Conservation (phyloP, 2,113 vertebrate species). For the Calyptommatus sinebrachiatus region DNA sequence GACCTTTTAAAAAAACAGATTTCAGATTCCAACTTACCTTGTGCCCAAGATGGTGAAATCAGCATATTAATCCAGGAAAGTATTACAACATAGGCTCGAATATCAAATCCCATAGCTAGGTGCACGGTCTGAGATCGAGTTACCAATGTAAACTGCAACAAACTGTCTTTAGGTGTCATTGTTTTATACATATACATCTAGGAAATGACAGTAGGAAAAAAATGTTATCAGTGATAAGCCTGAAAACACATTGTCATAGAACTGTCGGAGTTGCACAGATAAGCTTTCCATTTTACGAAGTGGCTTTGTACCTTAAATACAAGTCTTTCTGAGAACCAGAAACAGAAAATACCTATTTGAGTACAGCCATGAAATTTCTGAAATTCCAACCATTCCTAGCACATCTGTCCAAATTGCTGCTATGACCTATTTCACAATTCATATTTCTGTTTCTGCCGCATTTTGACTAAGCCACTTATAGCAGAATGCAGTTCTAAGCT, state of each 20-base stretch:
- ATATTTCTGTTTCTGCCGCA: background rate
- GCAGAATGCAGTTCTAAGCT: too few species aligned
- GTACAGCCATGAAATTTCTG: background rate
- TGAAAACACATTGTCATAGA: background rate
- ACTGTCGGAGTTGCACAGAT: background rate
- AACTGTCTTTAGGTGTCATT: slow-evolving; percentile 28
- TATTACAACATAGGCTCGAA: slow-evolving; percentile 30
- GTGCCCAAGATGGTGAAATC: slow-evolving; percentile 18
- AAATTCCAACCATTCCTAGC: background rate
- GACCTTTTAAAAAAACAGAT: slow-evolving; percentile 15
- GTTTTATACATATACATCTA: slow-evolving; percentile 7
- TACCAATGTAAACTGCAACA: background rate
- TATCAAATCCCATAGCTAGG: slow-evolving; percentile 42
- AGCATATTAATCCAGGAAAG: slow-evolving; percentile 33
- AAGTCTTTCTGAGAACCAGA: background rate
- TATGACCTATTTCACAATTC: background rate
- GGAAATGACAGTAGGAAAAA: slow-evolving; percentile 67
- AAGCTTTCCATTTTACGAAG: background rate
- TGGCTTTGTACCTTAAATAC: background rate
- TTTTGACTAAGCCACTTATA: background rate
- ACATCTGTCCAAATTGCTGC: background rate
- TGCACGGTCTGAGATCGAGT: slow-evolving; percentile 17
- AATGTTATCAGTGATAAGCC: background rate
- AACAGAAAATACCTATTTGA: background rate
- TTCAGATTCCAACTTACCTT: slow-evolving; percentile 54